phyloP scores from a whole-genome alignment of 2,113 vertebrate species.

The Scolopax mira region DNA sequence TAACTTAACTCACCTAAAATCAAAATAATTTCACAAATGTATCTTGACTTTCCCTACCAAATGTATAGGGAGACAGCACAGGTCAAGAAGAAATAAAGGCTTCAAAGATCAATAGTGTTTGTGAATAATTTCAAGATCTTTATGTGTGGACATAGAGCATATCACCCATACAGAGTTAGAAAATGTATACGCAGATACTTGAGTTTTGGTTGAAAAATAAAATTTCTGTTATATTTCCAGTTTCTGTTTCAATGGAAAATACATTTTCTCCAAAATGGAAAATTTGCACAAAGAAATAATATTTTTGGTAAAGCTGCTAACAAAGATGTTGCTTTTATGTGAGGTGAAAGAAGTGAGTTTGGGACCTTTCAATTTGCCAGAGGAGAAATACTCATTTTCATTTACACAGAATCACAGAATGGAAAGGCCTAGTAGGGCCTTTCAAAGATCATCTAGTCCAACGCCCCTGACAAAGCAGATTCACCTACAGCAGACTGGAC shows the following conservation, averaged over 20 bases:
- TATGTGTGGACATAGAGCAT: not conserved
- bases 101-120: not conserved
- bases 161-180: not conserved
- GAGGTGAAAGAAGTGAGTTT: not conserved
- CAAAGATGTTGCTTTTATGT: rapidly evolving
- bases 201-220: not conserved
- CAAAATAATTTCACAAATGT: not conserved
- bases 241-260: not conserved
- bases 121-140: not conserved
- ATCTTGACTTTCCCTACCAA: not conserved
- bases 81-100: not conserved
- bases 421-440: no score
- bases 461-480: no score
- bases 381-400: not conserved
- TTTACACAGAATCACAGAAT: no score
- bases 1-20: not conserved
- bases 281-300: not conserved
- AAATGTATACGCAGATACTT: not conserved
- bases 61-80: not conserved
- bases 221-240: not conserved
- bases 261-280: not conserved
- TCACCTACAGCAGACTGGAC: no score
- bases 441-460: no score
- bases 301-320: not conserved
- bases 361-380: not conserved